phyloP scores from a whole-genome alignment of 2,797 vertebrate species.

The Dicrostonyx torquatus region DNA sequence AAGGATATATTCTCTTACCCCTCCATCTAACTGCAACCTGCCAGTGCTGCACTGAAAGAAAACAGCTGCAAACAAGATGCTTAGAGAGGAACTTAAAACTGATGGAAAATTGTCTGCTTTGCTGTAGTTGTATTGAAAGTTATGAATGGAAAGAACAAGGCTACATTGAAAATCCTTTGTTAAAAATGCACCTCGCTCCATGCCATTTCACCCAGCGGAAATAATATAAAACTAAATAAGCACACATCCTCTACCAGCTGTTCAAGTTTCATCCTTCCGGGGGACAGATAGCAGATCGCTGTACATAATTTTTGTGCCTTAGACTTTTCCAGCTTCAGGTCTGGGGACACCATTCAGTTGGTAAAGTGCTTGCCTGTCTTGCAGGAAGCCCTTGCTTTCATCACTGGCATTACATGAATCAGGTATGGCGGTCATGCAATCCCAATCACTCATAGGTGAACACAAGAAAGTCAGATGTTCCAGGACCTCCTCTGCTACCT shows the following conservation, averaged over 20 bases:
- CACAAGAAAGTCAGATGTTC: neutral
- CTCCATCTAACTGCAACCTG: neutral
- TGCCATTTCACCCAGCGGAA: neutral
- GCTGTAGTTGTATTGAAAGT: neutral
- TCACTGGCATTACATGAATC: too few relatives aligned
- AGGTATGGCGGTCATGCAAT: neutral
- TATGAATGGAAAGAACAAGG: neutral
- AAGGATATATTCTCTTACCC: neutral
- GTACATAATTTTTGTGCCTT: neutral
- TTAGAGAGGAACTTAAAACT: neutral
- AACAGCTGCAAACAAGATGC: neutral
- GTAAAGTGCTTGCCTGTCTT: fast-evolving
- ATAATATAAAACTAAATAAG: slow-evolving; percentile 37
- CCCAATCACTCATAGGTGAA: neutral
- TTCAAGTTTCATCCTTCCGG: slow-evolving; percentile 15
- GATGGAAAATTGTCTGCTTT: neutral
- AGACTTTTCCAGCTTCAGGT: neutral
- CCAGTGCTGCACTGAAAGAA: neutral
- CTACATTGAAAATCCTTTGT: neutral
- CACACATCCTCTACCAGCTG: neutral
- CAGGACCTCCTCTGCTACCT: neutral
- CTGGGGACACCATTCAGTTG: neutral
- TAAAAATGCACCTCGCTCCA: neutral
- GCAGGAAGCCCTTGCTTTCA: neutral
- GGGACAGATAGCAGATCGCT: neutral